Conservation (phyloP, 2,888 invertebrate species). For the Tinea pellionella region DNA sequence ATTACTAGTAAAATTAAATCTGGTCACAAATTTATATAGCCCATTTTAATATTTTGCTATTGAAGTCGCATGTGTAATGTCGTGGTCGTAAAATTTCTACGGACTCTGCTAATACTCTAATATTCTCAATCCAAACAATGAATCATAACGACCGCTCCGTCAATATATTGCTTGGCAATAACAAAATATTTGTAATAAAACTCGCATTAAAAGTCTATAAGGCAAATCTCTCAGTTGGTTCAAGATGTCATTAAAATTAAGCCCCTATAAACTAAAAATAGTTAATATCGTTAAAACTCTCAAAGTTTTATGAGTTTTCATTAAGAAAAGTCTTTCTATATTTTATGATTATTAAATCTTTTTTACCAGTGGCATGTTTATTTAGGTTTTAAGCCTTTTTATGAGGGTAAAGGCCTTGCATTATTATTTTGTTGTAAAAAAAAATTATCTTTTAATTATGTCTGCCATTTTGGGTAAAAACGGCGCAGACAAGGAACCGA, state of each 20-base stretch:
- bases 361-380: too few species aligned
- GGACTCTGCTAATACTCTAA: neutral
- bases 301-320: neutral
- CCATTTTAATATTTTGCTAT: neutral
- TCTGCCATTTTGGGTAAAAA: too few species aligned
- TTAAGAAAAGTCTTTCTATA: neutral
- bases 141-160: neutral
- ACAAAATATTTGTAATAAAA: slow-evolving; percentile 11
- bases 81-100: neutral
- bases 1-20: neutral
- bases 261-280: neutral
- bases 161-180: slow-evolving; percentile 11
- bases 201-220: neutral
- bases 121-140: neutral
- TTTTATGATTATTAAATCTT: too few species aligned
- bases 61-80: neutral
- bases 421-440: too few species aligned
- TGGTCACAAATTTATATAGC: neutral
- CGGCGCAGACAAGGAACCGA: neutral
- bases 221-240: neutral
- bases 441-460: too few species aligned
- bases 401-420: too few species aligned
- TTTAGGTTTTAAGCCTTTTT: too few species aligned
- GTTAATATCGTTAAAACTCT: neutral
- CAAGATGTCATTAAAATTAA: neutral